Percentiles rank a stretch among this genome's conserved stretches.
These are phyloP conservation scores for Choloepus didactylus DNA, from an alignment of 2,797 vertebrate species.

Conservation along the genomic window DNA sequence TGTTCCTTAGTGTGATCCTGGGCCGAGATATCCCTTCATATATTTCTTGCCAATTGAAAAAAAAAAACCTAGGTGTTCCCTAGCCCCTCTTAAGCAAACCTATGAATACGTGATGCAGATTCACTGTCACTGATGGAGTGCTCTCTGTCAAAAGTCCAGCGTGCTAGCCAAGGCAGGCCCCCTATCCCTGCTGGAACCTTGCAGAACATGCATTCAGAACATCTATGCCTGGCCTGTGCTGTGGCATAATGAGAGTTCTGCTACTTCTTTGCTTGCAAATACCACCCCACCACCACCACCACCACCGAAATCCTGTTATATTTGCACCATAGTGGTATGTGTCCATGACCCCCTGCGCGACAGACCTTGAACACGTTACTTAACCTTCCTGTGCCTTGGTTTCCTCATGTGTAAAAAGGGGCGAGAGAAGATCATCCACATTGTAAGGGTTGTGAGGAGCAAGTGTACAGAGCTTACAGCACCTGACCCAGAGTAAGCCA, in stretches of 20 bases:
- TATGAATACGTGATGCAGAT: not conserved
- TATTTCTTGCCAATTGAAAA: slow-evolving; percentile 17
- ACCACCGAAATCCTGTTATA: not conserved
- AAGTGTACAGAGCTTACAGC: not conserved
- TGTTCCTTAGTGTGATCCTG: not conserved
- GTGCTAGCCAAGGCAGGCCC: not conserved
- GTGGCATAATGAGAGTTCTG: slow-evolving; percentile 11
- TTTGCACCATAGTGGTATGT: not conserved
- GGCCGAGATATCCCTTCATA: not conserved
- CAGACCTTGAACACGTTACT: not conserved
- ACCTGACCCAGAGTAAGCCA: not conserved
- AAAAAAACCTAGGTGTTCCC: not conserved
- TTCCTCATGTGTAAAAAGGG: not conserved
- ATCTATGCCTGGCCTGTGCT: not conserved
- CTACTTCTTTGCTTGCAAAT: slow-evolving; percentile 39
- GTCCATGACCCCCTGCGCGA: not conserved
- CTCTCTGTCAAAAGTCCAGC: slow-evolving; percentile 7
- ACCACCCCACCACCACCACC: too few species aligned
- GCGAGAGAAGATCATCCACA: not conserved
- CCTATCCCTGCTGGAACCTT: not conserved
- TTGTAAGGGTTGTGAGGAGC: not conserved
- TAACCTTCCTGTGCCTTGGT: not conserved
- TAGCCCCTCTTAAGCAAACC: not conserved
- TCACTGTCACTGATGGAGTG: not conserved
- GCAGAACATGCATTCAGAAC: not conserved